phyloP scores from a whole-genome alignment of 2,113 vertebrate species.

The Nycticebus coucang region DNA sequence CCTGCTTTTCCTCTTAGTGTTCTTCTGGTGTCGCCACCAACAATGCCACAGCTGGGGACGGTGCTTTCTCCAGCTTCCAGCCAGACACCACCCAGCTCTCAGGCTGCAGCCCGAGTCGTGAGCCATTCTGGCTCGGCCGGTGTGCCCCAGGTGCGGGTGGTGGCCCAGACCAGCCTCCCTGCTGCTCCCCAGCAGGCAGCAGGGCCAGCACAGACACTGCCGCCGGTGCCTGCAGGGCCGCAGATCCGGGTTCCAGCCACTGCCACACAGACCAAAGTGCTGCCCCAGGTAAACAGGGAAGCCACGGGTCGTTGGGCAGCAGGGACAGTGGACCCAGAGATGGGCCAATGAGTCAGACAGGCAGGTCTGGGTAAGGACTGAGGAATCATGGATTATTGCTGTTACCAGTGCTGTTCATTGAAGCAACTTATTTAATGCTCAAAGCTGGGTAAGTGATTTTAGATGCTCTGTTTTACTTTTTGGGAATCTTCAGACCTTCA shows the following conservation, averaged over 20 bases:
- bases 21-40: conserved; percentile 94
- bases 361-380: not conserved
- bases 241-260: conserved; percentile 94
- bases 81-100: conserved; percentile 85
- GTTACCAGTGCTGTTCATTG: not conserved
- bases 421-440: not conserved
- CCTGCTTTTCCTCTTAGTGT: conserved; percentile 82
- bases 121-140: conserved; percentile 88
- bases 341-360: not conserved
- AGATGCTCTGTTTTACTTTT: not conserved
- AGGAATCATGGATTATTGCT: not conserved
- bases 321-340: not conserved
- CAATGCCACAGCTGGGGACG: conserved; percentile 94
- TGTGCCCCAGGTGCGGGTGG: conserved; percentile 94
- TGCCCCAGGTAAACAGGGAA: conserved; percentile 90
- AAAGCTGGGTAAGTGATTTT: not conserved
- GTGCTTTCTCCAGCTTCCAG: conserved; percentile 90
- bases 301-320: not conserved
- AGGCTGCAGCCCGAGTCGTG: conserved; percentile 86
- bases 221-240: conserved; percentile 87
- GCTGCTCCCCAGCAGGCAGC: conserved; percentile 87
- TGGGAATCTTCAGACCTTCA: not conserved
- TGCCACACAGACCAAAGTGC: conserved; percentile 89
- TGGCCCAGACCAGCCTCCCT: conserved; percentile 89
- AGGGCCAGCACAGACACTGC: conserved; percentile 80